phyloP scores from a whole-genome alignment of 2,888 invertebrate genomes.

The Cancer borealis region DNA sequence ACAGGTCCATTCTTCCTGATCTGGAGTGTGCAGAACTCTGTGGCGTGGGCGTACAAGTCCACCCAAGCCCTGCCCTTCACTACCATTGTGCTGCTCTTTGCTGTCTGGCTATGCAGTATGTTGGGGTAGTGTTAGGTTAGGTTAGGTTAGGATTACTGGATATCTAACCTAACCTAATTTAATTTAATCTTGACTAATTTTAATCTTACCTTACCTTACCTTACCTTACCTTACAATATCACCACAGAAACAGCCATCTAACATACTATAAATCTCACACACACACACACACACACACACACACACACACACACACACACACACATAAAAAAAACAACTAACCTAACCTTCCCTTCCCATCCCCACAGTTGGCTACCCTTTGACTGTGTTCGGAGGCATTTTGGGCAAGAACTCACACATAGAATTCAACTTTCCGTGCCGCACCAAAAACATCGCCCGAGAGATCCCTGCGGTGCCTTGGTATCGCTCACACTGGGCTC shows the following conservation, averaged over 20 bases:
- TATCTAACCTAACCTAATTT: neutral
- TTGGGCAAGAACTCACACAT: conserved; percentile 81
- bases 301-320: neutral
- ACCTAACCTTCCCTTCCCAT: neutral
- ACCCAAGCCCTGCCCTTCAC: conserved; percentile 82
- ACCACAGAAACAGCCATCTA: no score
- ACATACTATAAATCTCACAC: neutral
- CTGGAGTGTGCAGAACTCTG: conserved; percentile 81
- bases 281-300: neutral
- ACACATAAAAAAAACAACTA: no score
- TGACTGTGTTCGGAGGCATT: conserved; percentile 82
- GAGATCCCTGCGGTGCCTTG: conserved; percentile 81
- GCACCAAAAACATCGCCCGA: conserved; percentile 82
- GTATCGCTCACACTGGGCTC: conserved; percentile 81
- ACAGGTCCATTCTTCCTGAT: conserved; percentile 81
- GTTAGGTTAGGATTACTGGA: no score
- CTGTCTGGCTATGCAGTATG: conserved; percentile 80
- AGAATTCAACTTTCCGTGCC: conserved; percentile 81
- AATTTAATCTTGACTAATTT: neutral
- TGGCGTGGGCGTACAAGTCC: conserved; percentile 82
- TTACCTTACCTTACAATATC: neutral
- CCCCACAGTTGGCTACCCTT: conserved; percentile 81
- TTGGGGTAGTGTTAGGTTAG: neutral
- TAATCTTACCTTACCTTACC: neutral
- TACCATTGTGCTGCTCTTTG: conserved; percentile 81